Percentiles rank a stretch among this genome's conserved stretches.
Evolutionary conservation across 2,113 vertebrate species (phyloP).

Genomic region (Coturnix japonica): DNA sequence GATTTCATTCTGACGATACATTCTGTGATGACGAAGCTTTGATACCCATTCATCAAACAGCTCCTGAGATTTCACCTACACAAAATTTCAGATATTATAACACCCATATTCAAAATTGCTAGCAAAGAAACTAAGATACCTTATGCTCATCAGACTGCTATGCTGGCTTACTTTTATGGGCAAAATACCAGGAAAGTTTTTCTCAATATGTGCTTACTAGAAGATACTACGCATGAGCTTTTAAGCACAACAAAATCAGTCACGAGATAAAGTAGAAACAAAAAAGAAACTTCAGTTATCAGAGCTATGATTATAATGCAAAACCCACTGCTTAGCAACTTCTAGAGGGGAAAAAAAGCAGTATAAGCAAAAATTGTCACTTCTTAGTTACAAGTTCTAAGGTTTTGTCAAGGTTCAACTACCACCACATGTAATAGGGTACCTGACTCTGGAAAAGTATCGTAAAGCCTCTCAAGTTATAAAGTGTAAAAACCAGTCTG

Average conservation of each 20-base stretch:
- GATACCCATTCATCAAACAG: conserved; percentile 96
- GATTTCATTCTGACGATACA: conserved; percentile 96
- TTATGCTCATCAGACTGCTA: background rate
- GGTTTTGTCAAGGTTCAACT: background rate
- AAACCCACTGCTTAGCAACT: background rate
- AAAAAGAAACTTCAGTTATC: background rate
- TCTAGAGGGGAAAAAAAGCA: background rate
- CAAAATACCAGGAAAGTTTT: background rate
- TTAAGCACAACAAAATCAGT: background rate
- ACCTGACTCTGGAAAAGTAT: background rate
- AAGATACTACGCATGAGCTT: background rate
- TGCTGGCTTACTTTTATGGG: background rate
- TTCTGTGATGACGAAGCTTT: conserved; percentile 92
- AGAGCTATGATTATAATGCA: background rate
- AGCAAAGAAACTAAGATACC: background rate
- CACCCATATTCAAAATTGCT: background rate
- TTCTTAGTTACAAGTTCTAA: background rate
- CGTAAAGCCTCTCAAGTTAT: background rate
- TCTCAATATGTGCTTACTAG: background rate
- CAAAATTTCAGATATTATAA: background rate
- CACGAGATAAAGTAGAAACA: background rate
- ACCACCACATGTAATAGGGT: background rate
- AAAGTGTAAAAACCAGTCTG: background rate
- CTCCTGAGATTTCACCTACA: conserved; percentile 92
- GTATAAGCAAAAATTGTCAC: background rate